These are phyloP conservation scores for Penaeus chinensis DNA, from an alignment of 1,140 invertebrate species.

Conservation along the genomic window DNA sequence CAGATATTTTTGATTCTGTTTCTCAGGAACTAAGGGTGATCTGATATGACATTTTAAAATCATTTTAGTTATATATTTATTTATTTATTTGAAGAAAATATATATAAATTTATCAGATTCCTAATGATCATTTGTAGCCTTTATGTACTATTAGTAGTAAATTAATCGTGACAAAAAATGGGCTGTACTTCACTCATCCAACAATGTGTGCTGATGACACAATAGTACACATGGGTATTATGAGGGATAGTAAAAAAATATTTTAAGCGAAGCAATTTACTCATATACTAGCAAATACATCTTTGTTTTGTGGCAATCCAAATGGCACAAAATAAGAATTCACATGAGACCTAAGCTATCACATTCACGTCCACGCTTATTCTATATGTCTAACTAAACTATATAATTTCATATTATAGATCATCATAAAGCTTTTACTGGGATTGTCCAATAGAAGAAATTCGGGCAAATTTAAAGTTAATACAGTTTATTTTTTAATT, in stretches of 20 bases:
- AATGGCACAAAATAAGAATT: slow-evolving; percentile 25
- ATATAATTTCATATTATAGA: slow-evolving; percentile 38
- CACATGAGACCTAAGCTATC: slow-evolving; percentile 7
- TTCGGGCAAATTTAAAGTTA: not conserved
- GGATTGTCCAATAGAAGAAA: slow-evolving; percentile 14
- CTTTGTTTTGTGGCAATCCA: slow-evolving; percentile 15
- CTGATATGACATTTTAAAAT: too few relatives aligned
- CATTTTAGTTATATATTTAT: too few relatives aligned
- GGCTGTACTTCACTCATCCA: too few relatives aligned
- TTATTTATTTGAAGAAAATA: too few relatives aligned
- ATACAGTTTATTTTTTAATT: not conserved
- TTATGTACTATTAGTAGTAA: too few relatives aligned
- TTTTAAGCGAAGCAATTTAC: slow-evolving; percentile 28
- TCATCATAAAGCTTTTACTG: slow-evolving; percentile 42
- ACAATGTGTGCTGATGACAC: too few relatives aligned
- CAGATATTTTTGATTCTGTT: too few relatives aligned
- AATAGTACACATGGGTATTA: too few relatives aligned
- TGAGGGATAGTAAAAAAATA: not conserved
- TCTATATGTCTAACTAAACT: slow-evolving; percentile 14
- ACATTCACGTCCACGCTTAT: slow-evolving; percentile 17
- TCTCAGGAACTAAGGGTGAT: too few relatives aligned
- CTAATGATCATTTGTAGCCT: too few relatives aligned
- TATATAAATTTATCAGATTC: too few relatives aligned
- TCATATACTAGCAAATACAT: not conserved
- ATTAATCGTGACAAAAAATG: too few relatives aligned